phyloP scores from a whole-genome alignment of 2,113 vertebrate species.

The Mormyrus iriodes region DNA sequence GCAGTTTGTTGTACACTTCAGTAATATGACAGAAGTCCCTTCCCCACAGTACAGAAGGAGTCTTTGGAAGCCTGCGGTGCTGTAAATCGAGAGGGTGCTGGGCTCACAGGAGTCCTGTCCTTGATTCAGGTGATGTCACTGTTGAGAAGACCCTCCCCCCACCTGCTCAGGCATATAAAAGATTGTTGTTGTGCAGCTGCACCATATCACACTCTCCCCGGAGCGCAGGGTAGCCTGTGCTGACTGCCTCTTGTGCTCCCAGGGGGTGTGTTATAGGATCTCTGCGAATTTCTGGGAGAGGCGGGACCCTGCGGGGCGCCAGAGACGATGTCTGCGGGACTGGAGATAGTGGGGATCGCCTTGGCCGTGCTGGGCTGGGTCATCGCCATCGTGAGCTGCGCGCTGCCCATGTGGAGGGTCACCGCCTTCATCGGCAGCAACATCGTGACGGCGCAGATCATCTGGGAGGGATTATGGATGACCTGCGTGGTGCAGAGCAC shows the following conservation, averaged over 20 bases:
- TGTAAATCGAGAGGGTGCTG: background rate
- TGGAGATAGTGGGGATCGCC: slow-evolving; percentile 65
- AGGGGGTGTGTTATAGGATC: background rate
- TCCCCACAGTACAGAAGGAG: background rate
- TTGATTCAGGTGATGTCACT: slow-evolving; percentile 48
- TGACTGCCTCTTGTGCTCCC: background rate
- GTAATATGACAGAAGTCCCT: background rate
- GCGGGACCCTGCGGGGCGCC: background rate
- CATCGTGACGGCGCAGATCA: slow-evolving; percentile 63
- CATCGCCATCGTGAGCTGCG: slow-evolving; percentile 54
- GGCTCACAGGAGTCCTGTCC: slow-evolving; percentile 10
- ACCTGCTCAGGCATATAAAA: slow-evolving; percentile 54
- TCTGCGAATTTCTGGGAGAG: background rate
- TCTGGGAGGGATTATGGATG: slow-evolving; percentile 71
- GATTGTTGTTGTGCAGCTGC: slow-evolving; percentile 45
- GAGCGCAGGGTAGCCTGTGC: background rate
- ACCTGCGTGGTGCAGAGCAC: slow-evolving; percentile 67
- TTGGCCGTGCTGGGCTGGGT: slow-evolving; percentile 59
- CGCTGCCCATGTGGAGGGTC: slow-evolving; percentile 66
- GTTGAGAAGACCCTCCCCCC: slow-evolving; percentile 25
- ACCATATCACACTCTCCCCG: slow-evolving; percentile 24
- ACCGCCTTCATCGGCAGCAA: slow-evolving; percentile 63
- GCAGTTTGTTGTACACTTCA: background rate
- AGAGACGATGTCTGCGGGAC: slow-evolving; percentile 60
- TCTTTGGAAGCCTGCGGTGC: background rate